These are phyloP conservation scores for Palythoa heliodiscus DNA, from an alignment of 92 coral and sea anemone species.

Conservation along the genomic window DNA sequence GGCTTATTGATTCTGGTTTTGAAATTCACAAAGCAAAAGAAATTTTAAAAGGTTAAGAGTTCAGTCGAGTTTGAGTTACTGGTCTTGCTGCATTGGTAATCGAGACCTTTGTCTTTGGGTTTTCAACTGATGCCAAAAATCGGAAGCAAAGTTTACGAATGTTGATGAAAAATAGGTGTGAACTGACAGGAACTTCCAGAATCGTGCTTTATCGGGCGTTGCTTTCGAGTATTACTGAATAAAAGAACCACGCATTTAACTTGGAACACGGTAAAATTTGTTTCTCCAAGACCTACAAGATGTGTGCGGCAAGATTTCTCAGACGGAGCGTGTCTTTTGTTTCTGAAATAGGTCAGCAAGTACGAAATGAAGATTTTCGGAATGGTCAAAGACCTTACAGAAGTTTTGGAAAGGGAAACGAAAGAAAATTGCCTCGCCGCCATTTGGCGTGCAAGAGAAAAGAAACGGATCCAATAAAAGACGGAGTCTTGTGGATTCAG, in stretches of 20 bases:
- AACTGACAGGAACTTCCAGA: background rate
- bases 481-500: constrained; percentile 30
- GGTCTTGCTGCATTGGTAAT: background rate
- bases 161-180: background rate
- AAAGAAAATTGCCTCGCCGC: constrained; percentile 2
- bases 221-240: background rate
- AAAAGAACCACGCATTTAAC: too few relatives aligned
- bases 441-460: constrained; percentile 3
- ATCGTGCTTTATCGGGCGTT: background rate
- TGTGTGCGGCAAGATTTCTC: constrained; percentile 38
- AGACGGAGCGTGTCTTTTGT: constrained; percentile 37
- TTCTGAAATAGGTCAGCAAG: constrained; percentile 27
- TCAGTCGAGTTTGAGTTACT: background rate
- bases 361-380: background rate
- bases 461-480: constrained; percentile 24
- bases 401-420: constrained; percentile 32
- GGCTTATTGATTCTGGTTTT: background rate
- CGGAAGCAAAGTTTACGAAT: constrained; percentile 7
- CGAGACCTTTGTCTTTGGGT: background rate
- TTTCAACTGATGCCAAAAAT: background rate
- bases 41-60: background rate
- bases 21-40: too few relatives aligned
- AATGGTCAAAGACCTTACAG: constrained; percentile 19
- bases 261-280: too few relatives aligned
- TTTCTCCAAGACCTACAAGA: background rate